phyloP scores from a whole-genome alignment of 2,797 vertebrate species.

The Alcedo atthis region DNA sequence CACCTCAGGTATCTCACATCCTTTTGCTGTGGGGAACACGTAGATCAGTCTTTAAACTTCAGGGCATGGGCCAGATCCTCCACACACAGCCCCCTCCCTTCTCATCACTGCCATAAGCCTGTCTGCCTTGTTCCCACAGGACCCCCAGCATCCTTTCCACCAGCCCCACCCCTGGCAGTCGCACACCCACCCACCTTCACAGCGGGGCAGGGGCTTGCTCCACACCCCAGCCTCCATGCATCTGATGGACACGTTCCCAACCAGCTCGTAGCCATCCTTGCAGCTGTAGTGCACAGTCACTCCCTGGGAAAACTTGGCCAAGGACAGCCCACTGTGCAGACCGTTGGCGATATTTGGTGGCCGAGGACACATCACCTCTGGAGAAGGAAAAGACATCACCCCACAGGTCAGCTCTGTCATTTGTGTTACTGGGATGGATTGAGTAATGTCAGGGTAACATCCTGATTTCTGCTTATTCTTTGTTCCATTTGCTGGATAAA shows the following conservation, averaged over 20 bases:
- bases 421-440: not conserved
- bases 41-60: not conserved
- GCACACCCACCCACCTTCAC: conserved; percentile 13
- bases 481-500: not conserved
- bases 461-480: no score
- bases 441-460: fast-evolving
- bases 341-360: conserved; percentile 28
- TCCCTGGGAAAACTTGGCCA: not conserved
- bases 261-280: conserved; percentile 5
- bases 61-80: fast-evolving
- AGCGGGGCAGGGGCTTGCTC: conserved; percentile 40
- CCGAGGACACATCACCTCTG: not conserved
- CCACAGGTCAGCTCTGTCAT: not conserved
- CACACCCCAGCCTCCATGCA: not conserved
- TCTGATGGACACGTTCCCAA: not conserved
- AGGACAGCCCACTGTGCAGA: not conserved
- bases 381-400: not conserved
- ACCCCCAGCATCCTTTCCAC: not conserved
- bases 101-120: not conserved
- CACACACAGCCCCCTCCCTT: not conserved
- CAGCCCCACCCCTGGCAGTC: fast-evolving
- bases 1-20: not conserved
- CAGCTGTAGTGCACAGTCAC: conserved; percentile 35
- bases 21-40: not conserved
- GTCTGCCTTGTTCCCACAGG: not conserved